A percentile compares a stretch with the other conserved stretches of the same genome.
phyloP scores from a whole-genome alignment of 2,888 invertebrate species.

The Argyresthia goedartella region DNA sequence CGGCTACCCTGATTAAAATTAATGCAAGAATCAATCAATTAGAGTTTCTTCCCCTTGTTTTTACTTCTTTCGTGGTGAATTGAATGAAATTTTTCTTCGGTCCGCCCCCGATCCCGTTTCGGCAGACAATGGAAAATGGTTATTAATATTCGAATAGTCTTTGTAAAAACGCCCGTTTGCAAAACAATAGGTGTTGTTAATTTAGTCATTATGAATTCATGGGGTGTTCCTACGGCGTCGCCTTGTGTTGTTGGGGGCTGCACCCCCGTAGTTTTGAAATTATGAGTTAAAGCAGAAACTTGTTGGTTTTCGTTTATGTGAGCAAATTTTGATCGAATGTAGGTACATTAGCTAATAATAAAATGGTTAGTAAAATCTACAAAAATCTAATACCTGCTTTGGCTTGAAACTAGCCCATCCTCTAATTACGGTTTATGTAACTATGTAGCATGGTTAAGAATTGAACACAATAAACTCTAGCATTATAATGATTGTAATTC shows the following conservation, averaged over 20 bases:
- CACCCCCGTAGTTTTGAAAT: constrained; percentile 1
- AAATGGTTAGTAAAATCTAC: no score
- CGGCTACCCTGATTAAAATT: constrained; percentile 56
- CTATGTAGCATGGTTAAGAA: no score
- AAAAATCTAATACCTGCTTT: no score
- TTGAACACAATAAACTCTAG: no score
- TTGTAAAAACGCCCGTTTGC: constrained; percentile 47
- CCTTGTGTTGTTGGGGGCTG: neutral
- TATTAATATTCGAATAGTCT: constrained; percentile 59
- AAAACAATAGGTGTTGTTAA: constrained; percentile 69
- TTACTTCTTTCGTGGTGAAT: constrained; percentile 18
- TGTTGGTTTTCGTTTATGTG: neutral
- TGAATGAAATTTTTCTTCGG: constrained; percentile 30
- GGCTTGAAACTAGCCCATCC: no score
- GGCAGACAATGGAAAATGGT: constrained; percentile 52
- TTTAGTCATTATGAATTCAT: constrained; percentile 67
- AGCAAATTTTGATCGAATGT: no score
- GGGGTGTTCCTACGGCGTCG: constrained; percentile 28
- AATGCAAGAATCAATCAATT: constrained; percentile 68
- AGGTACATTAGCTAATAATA: no score
- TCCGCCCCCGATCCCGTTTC: constrained; percentile 26
- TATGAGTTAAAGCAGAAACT: neutral
- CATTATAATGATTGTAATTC: neutral
- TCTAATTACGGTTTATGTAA: no score
- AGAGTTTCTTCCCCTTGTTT: constrained; percentile 28